Conservation (phyloP, 2,888 invertebrate genomes). For the Marasmarcha lunaedactyla region DNA sequence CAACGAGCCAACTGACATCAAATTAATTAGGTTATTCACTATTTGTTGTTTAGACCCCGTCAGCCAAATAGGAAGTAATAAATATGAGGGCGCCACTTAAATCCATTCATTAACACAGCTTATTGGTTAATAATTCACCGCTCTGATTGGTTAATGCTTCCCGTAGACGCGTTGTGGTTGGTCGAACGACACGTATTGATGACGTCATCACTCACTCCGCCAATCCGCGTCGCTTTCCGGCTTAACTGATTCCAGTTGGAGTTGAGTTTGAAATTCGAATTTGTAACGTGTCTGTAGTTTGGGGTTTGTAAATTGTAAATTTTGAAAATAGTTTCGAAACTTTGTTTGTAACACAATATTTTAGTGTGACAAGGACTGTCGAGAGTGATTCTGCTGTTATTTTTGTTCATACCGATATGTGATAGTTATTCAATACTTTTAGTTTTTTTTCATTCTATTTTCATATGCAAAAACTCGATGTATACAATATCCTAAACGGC, state of each 20-base stretch:
- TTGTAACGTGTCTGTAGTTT: conserved; percentile 29
- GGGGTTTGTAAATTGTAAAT: conserved; percentile 10
- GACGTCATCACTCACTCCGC: conserved; percentile 56
- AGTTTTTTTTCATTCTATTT: too few species aligned
- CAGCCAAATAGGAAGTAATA: background rate
- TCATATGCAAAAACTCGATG: too few species aligned
- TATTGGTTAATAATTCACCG: conserved; percentile 4
- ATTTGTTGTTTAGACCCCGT: background rate
- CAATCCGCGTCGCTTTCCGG: conserved; percentile 38
- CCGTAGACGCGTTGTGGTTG: conserved; percentile 38
- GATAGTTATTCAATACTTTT: too few species aligned
- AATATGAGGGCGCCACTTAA: conserved; percentile 6
- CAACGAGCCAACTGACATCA: too few species aligned
- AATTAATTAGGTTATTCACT: background rate
- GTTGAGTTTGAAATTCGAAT: conserved; percentile 50
- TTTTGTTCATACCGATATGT: too few species aligned
- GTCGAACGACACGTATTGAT: conserved; percentile 49
- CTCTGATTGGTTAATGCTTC: conserved; percentile 13
- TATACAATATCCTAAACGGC: too few species aligned
- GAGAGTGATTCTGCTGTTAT: too few species aligned
- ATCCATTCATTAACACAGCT: conserved; percentile 3
- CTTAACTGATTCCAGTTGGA: conserved; percentile 54
- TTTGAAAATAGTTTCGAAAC: too few species aligned
- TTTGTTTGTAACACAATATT: too few species aligned
- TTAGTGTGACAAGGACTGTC: too few species aligned